These are phyloP conservation scores for Blastomussa wellsi DNA, from an alignment of 92 coral and sea anemone species.

Conservation along the genomic window DNA sequence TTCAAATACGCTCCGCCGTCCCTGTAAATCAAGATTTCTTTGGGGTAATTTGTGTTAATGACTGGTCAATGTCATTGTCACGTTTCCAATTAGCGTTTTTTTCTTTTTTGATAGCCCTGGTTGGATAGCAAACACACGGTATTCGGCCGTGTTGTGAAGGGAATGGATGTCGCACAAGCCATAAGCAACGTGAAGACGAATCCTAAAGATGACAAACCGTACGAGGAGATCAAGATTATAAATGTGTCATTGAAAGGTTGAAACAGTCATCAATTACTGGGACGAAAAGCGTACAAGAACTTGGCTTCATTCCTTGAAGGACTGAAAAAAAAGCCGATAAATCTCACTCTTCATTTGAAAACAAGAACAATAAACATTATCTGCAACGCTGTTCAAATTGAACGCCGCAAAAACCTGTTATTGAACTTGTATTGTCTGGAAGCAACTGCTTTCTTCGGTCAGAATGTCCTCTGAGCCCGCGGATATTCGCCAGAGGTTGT, in stretches of 20 bases:
- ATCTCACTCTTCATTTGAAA: neutral
- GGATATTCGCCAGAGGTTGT: neutral
- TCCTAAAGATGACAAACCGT: constrained; percentile 95
- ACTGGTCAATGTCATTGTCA: neutral
- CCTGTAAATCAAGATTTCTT: too few species aligned
- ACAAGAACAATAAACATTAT: neutral
- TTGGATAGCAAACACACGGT: constrained; percentile 98
- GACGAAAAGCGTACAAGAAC: neutral
- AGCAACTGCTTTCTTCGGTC: neutral
- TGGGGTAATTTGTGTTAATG: neutral
- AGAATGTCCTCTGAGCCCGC: too few species aligned
- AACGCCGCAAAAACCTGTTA: neutral
- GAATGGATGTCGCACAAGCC: constrained; percentile 92
- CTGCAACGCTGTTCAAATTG: neutral
- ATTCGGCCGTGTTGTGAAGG: constrained; percentile 90
- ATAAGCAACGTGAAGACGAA: constrained; percentile 82
- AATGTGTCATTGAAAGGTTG: constrained; percentile 74
- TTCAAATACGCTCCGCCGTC: too few species aligned
- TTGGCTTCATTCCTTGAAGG: neutral
- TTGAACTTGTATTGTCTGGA: neutral
- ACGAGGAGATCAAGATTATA: constrained; percentile 91
- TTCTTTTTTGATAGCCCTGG: constrained; percentile 82
- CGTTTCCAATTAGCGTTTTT: neutral
- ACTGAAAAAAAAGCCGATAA: neutral
- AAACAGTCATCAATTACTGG: neutral